phyloP scores from a whole-genome alignment of 30 jellyfish, hydroid and myxozoan genomes.

The Haliclystus octoradiatus region DNA sequence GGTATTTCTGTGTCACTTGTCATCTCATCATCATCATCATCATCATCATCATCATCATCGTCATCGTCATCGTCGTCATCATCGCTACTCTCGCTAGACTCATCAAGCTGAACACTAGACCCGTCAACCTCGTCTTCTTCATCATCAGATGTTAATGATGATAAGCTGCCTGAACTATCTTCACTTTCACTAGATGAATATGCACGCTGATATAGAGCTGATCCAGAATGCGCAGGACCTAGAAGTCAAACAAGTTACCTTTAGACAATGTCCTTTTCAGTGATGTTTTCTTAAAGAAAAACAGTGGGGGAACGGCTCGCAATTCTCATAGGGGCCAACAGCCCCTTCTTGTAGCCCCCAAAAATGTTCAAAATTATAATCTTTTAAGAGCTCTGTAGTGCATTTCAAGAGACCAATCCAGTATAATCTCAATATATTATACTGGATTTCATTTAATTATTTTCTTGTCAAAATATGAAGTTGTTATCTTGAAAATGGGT shows the following conservation, averaged over 20 bases:
- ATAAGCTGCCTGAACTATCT: conserved; percentile 12
- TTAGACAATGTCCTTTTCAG: neutral
- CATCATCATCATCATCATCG: neutral
- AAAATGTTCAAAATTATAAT: neutral
- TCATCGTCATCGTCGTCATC: neutral
- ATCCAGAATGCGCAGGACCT: conserved; percentile 21
- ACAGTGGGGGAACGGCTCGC: neutral
- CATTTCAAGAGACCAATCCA: neutral
- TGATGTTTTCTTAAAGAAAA: neutral
- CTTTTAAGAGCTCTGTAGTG: neutral
- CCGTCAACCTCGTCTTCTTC: conserved; percentile 20
- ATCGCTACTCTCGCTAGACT: neutral
- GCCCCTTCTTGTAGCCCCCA: neutral
- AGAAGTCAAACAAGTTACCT: neutral
- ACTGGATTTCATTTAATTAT: too few relatives aligned
- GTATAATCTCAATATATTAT: too few relatives aligned
- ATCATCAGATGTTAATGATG: conserved; percentile 2
- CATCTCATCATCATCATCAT: neutral
- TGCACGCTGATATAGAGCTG: conserved; percentile 69
- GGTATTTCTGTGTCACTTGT: neutral
- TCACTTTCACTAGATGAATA: conserved; percentile 51
- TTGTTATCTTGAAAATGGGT: too few relatives aligned
- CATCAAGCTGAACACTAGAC: neutral
- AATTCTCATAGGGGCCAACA: neutral
- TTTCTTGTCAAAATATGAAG: too few relatives aligned